These are phyloP conservation scores for Steinernema feltiae DNA, from an alignment of 1,140 invertebrate species.

Conservation along the genomic window DNA sequence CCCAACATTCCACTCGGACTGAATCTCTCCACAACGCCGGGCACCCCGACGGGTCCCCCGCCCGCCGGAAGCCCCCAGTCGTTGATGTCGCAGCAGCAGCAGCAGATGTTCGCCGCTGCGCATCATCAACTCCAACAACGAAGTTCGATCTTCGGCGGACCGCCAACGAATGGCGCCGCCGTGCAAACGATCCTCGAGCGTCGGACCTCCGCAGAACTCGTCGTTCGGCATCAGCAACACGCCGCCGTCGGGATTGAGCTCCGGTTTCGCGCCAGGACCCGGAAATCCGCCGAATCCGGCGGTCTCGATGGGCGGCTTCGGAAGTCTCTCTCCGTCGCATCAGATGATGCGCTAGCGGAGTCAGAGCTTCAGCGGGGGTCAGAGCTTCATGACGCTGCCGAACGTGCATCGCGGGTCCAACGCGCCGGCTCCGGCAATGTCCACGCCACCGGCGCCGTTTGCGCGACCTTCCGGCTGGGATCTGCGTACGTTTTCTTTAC, in stretches of 20 bases:
- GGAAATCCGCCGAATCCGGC: background rate
- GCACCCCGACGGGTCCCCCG: background rate
- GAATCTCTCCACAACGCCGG: background rate
- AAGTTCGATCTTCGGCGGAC: background rate
- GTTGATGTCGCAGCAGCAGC: background rate
- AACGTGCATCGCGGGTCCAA: background rate
- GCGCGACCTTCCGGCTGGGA: background rate
- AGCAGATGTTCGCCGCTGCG: background rate
- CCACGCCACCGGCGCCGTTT: background rate
- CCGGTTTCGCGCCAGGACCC: background rate
- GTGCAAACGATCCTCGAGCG: background rate
- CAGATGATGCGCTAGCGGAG: slow-evolving; percentile 27
- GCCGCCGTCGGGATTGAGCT: background rate
- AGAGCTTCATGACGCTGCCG: background rate
- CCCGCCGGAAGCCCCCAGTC: slow-evolving; percentile 4
- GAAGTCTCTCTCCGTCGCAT: slow-evolving; percentile 4
- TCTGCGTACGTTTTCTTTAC: background rate
- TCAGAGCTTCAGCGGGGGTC: background rate
- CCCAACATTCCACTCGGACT: slow-evolving; percentile 1
- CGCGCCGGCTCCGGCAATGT: background rate
- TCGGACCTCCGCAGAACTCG: background rate
- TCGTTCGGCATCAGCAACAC: slow-evolving; percentile 8
- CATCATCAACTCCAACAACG: background rate
- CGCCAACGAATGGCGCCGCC: background rate
- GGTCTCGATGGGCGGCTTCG: background rate